Evolutionary conservation across 2,888 invertebrate genomes (phyloP).

Genomic region (Pediacus dermestoides): DNA sequence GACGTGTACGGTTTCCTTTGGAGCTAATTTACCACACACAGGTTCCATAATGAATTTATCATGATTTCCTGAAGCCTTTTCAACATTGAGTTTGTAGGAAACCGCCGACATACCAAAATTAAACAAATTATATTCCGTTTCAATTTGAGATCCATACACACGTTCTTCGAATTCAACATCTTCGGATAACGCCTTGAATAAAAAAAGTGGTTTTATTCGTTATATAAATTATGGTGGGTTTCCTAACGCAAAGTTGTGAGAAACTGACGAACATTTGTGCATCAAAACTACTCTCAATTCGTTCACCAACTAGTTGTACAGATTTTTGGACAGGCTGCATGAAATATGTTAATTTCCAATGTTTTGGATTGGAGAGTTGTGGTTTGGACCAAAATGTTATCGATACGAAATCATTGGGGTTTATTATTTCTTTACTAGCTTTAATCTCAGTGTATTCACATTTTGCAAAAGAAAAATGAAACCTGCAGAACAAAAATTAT

Average conservation of each 20-base stretch:
- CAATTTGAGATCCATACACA: slow-evolving; percentile 34
- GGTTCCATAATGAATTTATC: slow-evolving; percentile 25
- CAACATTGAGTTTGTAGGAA: slow-evolving; percentile 38
- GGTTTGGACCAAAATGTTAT: slow-evolving; percentile 25
- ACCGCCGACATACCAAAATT: slow-evolving; percentile 48
- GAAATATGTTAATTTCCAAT: slow-evolving; percentile 19
- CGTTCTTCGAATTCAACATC: no score
- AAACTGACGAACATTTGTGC: slow-evolving; percentile 22
- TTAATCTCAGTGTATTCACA: slow-evolving; percentile 20
- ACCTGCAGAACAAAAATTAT: slow-evolving; percentile 21
- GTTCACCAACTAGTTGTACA: slow-evolving; percentile 27
- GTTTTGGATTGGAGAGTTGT: slow-evolving; percentile 21
- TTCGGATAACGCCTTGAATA: no score
- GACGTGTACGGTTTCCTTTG: no score
- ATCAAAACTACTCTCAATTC: slow-evolving; percentile 23
- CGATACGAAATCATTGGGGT: slow-evolving; percentile 27
- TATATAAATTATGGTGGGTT: no score
- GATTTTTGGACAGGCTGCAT: slow-evolving; percentile 25
- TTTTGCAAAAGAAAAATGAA: slow-evolving; percentile 17
- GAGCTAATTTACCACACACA: no score
- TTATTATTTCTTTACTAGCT: slow-evolving; percentile 27
- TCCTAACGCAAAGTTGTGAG: no score
- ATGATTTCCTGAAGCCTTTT: slow-evolving; percentile 12
- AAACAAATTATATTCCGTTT: slow-evolving; percentile 42
- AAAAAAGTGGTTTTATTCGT: no score